Conservation (phyloP, 1,140 invertebrate genomes). For the Acromyrmex charruanus region DNA sequence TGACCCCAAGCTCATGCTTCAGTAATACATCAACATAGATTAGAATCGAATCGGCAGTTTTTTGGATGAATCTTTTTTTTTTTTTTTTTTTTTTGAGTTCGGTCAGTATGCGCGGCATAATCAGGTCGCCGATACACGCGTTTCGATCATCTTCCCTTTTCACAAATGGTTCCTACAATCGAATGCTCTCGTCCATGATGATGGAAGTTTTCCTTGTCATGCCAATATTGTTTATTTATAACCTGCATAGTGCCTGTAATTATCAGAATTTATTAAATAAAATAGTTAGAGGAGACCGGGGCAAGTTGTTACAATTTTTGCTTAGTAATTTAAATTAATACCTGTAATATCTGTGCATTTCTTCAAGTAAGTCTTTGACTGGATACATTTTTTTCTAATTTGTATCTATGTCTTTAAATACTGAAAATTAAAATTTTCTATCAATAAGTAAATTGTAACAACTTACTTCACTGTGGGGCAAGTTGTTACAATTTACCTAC, state of each 20-base stretch:
- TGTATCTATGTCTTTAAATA: too few relatives aligned
- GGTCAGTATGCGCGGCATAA: conserved; percentile 61
- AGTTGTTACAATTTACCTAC: too few relatives aligned
- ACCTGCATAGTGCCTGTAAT: background rate
- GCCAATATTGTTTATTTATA: background rate
- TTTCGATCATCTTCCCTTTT: conserved; percentile 17
- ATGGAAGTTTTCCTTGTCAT: background rate
- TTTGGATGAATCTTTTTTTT: conserved; percentile 73
- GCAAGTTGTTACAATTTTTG: too few relatives aligned
- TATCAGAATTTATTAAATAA: background rate
- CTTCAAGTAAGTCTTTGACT: too few relatives aligned
- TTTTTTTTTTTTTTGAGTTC: conserved; percentile 38
- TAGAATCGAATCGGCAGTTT: conserved; percentile 73
- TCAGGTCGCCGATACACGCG: conserved; percentile 50
- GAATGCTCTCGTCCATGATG: background rate
- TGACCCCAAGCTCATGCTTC: conserved; percentile 77
- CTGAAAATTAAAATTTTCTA: too few relatives aligned
- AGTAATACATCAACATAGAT: conserved; percentile 79
- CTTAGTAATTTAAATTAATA: too few relatives aligned
- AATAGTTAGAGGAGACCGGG: too few relatives aligned
- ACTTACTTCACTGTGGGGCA: too few relatives aligned
- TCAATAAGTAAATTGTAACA: too few relatives aligned
- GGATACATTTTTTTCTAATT: too few relatives aligned
- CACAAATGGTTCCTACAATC: conserved; percentile 32
- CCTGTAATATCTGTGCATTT: too few relatives aligned